phyloP scores from a whole-genome alignment of 2,888 invertebrate species.

The Mythimna ferrago region DNA sequence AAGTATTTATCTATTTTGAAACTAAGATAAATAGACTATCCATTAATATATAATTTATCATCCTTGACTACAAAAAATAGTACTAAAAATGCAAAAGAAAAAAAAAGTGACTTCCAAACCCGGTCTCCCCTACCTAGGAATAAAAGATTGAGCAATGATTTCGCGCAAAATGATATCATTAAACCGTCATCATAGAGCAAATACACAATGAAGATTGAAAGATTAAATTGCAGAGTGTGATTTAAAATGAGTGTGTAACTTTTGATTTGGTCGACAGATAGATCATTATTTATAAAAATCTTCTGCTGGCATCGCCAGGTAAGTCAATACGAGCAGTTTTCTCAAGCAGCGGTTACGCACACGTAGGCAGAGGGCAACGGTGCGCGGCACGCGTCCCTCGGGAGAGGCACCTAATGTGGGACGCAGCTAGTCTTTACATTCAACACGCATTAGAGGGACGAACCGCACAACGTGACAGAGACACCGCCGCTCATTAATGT shows the following conservation, averaged over 20 bases:
- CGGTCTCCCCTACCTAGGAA: no score
- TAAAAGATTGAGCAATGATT: conserved; percentile 42
- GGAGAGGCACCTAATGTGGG: conserved; percentile 76
- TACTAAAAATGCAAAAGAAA: no score
- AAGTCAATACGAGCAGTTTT: conserved; percentile 28
- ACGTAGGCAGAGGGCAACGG: conserved; percentile 14
- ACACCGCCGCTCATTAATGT: conserved; percentile 68
- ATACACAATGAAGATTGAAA: conserved; percentile 36
- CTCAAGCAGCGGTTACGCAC: conserved; percentile 35
- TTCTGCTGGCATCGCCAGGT: conserved; percentile 16
- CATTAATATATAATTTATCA: no score
- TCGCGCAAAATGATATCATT: conserved; percentile 38
- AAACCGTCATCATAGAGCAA: conserved; percentile 36
- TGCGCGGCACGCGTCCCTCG: conserved; percentile 66
- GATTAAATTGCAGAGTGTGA: conserved; percentile 20
- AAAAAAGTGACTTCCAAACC: no score
- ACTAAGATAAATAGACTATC: no score
- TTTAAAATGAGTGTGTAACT: conserved; percentile 15
- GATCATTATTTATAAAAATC: conserved; percentile 15
- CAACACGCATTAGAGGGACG: conserved; percentile 82
- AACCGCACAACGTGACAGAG: conserved; percentile 70
- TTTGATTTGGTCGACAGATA: conserved; percentile 27
- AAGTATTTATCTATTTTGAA: no score
- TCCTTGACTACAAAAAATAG: no score
- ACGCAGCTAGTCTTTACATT: conserved; percentile 82